Evolutionary conservation across 1,140 invertebrate genomes (phyloP), one percentile per base, ranked within the genome.

Genomic region (Drosophila nikananu): DNA sequence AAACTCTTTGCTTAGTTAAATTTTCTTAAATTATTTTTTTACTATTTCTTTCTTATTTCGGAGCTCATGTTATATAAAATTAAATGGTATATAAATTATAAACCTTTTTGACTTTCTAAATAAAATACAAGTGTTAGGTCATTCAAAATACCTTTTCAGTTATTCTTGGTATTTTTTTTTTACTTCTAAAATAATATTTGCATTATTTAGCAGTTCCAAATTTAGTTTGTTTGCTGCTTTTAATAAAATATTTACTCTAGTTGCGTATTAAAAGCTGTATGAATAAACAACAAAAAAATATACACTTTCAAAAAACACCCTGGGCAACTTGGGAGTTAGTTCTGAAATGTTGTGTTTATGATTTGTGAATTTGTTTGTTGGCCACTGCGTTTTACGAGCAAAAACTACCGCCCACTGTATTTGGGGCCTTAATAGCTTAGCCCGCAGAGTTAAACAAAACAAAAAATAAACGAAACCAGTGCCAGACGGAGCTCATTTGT

Each of bases 401-500:
- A 39, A 48, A 39, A 23, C 39, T 30, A 37, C 10, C 17, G 17
- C 25, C 54, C 67, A 52, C 68, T 60, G 67, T 52, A 30, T 32
- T 41, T 21, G 13, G 13, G 54, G 41, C 39, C n/a, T 17, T 49
- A 52, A 63, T 41, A 41, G 68, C 58, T 63, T 27, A 39, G 21
- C 12, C 44, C 61, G 42, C 41, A 54, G 49, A 71, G 44, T 71
- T 42, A 51, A 68, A 37, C 49, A 46, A 55, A 32, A 51, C 10
- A 30, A 44, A 17, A 35, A 35, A 49, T 5, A 39, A 55, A 37
- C 17, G 23, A 23, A 23, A 55, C 15, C 49, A 67, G 67, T 46
- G 21, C 49, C 49, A 44, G 58, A 61, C 44, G 46, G 17, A 54
- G 23, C 54, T 75, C 81, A 62, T 76, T 77, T 68, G 77, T 60